Evolutionary conservation across 2,888 invertebrate genomes (phyloP), one percentile per base, ranked within the genome.

Genomic region (Epinotia ramella): DNA sequence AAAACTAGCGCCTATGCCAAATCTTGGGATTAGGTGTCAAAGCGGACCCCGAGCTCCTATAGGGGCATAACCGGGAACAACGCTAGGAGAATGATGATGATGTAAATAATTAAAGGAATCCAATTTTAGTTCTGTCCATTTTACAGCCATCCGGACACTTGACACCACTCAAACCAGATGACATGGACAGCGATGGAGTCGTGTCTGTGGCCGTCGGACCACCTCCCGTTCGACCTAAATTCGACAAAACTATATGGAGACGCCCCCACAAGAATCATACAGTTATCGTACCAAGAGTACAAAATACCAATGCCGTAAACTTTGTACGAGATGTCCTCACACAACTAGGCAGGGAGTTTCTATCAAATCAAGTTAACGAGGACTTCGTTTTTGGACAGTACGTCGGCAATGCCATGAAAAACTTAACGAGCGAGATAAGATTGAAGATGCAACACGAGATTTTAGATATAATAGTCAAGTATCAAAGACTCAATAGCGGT

Each of bases 331-430:
- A 93, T 12, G 78, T 94, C 0, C 78, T 94, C 0, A 77, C 84
- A 1, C 87, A 92, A 80, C 73, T 94, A 0, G 92, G 91, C 0
- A 85, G 87, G 78, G 93, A 94, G 64, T 87, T 94, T 13, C 16
- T 94, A 11, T 83, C 85, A 0, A 86, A 85, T 57, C 88, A 92
- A 79, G 87, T 93, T 0, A 90, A 85, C n/a, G 94, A 94, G 79
- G 91, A 93, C 53, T 93, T 93, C n/a, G 87, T 93, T 0, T 94
- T 94, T 46, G 94, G 94, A n/a, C 94, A 94, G 78, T 94, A 91
- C 59, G 79, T 94, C 0, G 92, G 92, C 0, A 90, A 87, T 67
- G 78, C 89, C 0, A 92, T 94, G 91, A 91, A 79, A 73, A 93
- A 91, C 78, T 73, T 94, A 1, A 90, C 91, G 4, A 82, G 79